Evolutionary conservation across 2,113 vertebrate genomes (phyloP), one percentile per base, ranked within the genome.

Genomic region (Scophthalmus maximus): DNA sequence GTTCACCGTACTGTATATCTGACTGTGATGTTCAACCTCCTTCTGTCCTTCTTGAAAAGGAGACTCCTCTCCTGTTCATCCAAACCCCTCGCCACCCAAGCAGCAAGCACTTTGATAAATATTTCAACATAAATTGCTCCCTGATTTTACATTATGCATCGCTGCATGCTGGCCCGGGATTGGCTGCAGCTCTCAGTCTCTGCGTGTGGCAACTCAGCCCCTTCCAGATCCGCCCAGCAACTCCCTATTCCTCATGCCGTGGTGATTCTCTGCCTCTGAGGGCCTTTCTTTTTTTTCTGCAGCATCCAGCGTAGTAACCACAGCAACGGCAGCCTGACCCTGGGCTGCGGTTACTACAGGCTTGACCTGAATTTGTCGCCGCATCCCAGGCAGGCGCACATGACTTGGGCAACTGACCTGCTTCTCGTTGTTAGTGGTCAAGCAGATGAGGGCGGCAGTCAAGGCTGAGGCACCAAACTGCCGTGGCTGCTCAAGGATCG

Each of bases 361-460:
- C 90, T 89, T 94, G 94, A 94, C 93, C 93, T 93, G 92, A 79
- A 93, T 93, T 90, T 79, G 51, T 67, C 59, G 52, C 65, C n/a
- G 70, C 88, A 82, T 88, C 77, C 66, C 36, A 76, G 52, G 73
- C 70, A 76, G 68, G 65, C 70, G 38, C 36, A 71, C 77, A 57
- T 27, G 55, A 78, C 74, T 82, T 53, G 67, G 76, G 72, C 78
- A 25, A 40, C 57, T 91, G 91, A 89, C 89, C 90, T 56, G 84
- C 83, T 92, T 90, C 80, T 77, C 44, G 30, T 80, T 70, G 71
- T 78, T 66, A 51, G 22, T 29, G 44, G 70, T 77, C 46, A 46
- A 78, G 62, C 61, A 68, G 66, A 62, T 56, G 11, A 27, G 7
- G 30, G 3, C 18, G 23, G 42, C 11, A 7, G 46, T 22, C 29